Base-by-base conservation (phyloP, 2,888 invertebrate species). In the Geotrupes spiniger region DNA sequence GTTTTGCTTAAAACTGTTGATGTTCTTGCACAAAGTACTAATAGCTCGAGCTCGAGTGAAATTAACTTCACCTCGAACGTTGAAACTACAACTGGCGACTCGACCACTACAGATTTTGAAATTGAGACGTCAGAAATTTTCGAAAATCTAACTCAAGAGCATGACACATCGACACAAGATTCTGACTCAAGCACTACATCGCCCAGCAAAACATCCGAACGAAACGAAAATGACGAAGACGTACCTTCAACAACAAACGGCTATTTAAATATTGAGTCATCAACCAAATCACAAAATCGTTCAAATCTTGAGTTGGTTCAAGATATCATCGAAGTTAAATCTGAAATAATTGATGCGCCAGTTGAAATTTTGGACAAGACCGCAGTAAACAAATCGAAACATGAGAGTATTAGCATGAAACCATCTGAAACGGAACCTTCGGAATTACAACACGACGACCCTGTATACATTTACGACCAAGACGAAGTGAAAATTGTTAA, bases 401-500 rank as follows among this genome's bases (percentile, higher is more conserved):
- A 49, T 8, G 60, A 59, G 52, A 60, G 57, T 43, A 54, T 56
- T 26, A 61, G 58, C 41, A 57, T 56, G 56, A 61, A 61, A 45
- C 52, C 58, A 11, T 55, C 59, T 5, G 51, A 56, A 21, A 33
- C 46, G 21, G 60, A 66, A 47, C 63, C 61, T 42, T 63, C 66
- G 12, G 73, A 75, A 52, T 64, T 72, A 1, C 75, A 74, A 42
- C 67, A 70, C 36, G 76, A 76, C 61, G 71, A 70, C 51, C 74
- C 75, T 1, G 54, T 68, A 8, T 65, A 68, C 56, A 62, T 68
- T 10, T 73, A 74, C 56, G 72, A 70, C n/a, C 68, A 69, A 27
- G 74, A 73, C 28, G 74, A 74, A 27, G 62, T 76, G 3, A 73
- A 78, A 55, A 76, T 78, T 14, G 67, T 78, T 3, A 73, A 74